Percentiles rank a stretch among this genome's conserved stretches.
Evolutionary conservation across 23 tunicate species (phyloP).

Genomic region (Halocynthia roretzi): DNA sequence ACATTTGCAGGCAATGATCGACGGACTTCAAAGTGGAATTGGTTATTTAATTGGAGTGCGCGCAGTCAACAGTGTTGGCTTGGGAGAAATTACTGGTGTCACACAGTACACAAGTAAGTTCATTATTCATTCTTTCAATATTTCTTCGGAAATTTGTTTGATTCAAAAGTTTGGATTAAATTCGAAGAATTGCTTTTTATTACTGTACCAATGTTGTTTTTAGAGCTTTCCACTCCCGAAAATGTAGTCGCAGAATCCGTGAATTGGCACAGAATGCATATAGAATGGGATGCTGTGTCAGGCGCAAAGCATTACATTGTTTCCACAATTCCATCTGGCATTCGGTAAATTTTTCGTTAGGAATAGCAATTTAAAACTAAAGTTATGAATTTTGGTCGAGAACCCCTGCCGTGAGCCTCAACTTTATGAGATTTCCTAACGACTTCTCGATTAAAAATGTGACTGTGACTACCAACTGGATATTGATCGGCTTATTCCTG

Average conservation of each 20-base stretch:
- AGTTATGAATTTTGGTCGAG: neutral
- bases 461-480: neutral
- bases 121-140: neutral
- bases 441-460: too few relatives aligned
- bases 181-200: neutral
- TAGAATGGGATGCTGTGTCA: constrained; percentile 81
- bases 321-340: constrained; percentile 18
- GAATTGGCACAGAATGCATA: constrained; percentile 46
- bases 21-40: constrained; percentile 27
- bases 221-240: constrained; percentile 19
- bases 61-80: constrained; percentile 71
- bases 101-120: constrained; percentile 72
- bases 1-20: constrained; percentile 13
- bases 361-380: neutral
- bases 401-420: neutral
- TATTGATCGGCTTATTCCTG: neutral
- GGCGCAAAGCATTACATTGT: constrained; percentile 60
- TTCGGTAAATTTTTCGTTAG: neutral
- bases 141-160: neutral
- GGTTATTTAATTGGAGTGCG: constrained; percentile 50
- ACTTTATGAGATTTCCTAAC: neutral
- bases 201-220: neutral
- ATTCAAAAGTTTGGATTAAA: neutral
- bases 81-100: constrained; percentile 47
- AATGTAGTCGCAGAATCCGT: constrained; percentile 21